Evolutionary conservation across 2,888 invertebrate species (phyloP).

Genomic region (Mactromeris polynyma): DNA sequence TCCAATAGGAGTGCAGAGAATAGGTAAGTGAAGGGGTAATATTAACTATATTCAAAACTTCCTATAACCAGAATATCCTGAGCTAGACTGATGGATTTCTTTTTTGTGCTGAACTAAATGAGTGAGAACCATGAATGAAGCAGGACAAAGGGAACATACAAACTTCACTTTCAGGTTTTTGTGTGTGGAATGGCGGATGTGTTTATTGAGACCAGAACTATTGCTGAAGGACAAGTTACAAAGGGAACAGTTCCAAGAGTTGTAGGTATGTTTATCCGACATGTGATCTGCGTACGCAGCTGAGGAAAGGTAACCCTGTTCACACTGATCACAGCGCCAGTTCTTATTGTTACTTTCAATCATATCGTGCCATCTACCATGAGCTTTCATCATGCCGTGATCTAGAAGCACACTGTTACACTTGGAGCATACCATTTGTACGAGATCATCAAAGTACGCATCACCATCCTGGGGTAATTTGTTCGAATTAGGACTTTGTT

Average conservation of each 20-base stretch:
- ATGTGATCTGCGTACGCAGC: constrained; percentile 27
- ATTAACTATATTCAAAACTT: constrained; percentile 8
- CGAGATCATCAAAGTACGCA: constrained; percentile 38
- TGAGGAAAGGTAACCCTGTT: constrained; percentile 43
- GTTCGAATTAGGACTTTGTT: neutral
- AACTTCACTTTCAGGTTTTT: constrained; percentile 37
- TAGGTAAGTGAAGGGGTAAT: neutral
- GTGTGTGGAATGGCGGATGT: constrained; percentile 34
- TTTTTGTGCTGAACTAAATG: constrained; percentile 41
- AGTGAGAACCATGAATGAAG: constrained; percentile 27
- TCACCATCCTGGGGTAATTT: constrained; percentile 27
- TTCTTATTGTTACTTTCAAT: constrained; percentile 24
- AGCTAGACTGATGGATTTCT: constrained; percentile 28
- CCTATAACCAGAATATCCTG: constrained; percentile 8
- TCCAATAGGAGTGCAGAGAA: neutral
- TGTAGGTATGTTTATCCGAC: constrained; percentile 35
- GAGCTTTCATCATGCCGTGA: constrained; percentile 49
- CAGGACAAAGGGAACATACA: constrained; percentile 50
- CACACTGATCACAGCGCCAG: constrained; percentile 57
- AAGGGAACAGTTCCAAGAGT: constrained; percentile 54
- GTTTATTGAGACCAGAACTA: constrained; percentile 35
- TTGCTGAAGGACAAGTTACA: constrained; percentile 52
- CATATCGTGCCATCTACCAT: constrained; percentile 56
- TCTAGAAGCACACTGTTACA: constrained; percentile 56
- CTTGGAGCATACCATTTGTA: constrained; percentile 55